These are phyloP conservation scores for Pachyrhynchus sulphureomaculatus DNA, from an alignment of 1,140 invertebrate species.

Conservation along the genomic window DNA sequence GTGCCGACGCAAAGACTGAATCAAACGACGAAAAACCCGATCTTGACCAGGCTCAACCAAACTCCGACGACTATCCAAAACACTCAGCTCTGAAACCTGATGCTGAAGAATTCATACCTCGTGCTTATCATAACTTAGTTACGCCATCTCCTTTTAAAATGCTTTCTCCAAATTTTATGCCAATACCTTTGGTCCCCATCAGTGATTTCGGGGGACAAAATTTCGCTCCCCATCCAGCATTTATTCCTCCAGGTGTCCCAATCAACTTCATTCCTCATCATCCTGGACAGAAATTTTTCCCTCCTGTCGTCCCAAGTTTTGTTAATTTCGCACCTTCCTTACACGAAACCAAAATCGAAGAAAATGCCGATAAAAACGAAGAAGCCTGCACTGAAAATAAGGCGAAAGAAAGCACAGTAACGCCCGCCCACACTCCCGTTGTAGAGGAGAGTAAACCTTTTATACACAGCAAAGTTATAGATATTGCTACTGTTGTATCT, in stretches of 20 bases:
- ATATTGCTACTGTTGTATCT: conserved; percentile 48
- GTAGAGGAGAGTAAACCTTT: conserved; percentile 13
- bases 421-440: conserved; percentile 15
- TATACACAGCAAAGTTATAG: conserved; percentile 37
- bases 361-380: conserved; percentile 9
- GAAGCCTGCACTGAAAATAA: not conserved
- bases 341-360: conserved; percentile 16
- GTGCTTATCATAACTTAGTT: conserved; percentile 33
- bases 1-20: conserved; percentile 27
- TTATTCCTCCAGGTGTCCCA: conserved; percentile 38
- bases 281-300: conserved; percentile 25
- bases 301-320: conserved; percentile 6
- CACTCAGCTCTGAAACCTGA: conserved; percentile 46
- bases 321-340: conserved; percentile 11
- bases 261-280: conserved; percentile 41
- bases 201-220: conserved; percentile 31
- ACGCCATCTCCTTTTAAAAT: conserved; percentile 38
- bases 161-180: conserved; percentile 43
- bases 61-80: not conserved
- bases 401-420: conserved; percentile 11
- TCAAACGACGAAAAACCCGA: not conserved
- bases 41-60: conserved; percentile 3
- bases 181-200: conserved; percentile 38
- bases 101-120: conserved; percentile 50
- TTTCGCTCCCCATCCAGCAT: conserved; percentile 26